Conservation (phyloP, 2,888 invertebrate species). For the Sylvicola cinctus region DNA sequence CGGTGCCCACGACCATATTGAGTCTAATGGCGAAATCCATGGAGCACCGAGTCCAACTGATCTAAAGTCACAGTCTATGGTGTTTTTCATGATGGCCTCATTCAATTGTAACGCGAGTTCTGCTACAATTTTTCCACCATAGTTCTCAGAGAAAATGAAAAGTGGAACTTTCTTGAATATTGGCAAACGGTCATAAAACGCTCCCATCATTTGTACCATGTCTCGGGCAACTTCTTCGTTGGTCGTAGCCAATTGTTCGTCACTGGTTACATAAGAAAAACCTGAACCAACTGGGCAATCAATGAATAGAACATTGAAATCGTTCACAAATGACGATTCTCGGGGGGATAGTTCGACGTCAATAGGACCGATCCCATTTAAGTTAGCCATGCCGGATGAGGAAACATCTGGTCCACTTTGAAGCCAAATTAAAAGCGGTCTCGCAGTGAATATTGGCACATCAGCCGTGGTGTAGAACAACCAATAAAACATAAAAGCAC, state of each 20-base stretch:
- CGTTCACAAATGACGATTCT: constrained; percentile 52
- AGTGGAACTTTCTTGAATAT: constrained; percentile 52
- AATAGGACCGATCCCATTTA: constrained; percentile 61
- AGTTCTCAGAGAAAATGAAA: constrained; percentile 77
- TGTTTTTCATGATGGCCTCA: neutral
- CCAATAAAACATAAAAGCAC: constrained; percentile 78
- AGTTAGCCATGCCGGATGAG: constrained; percentile 69
- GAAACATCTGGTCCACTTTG: constrained; percentile 75
- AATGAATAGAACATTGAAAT: constrained; percentile 66
- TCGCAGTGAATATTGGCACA: constrained; percentile 34
- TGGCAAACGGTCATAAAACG: constrained; percentile 43
- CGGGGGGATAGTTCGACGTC: constrained; percentile 44
- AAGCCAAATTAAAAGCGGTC: constrained; percentile 70
- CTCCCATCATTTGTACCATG: constrained; percentile 47
- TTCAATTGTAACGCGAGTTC: constrained; percentile 40
- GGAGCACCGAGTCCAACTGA: neutral
- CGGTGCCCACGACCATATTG: constrained; percentile 1
- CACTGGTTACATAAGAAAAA: constrained; percentile 53
- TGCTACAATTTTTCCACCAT: constrained; percentile 83
- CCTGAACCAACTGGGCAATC: constrained; percentile 85
- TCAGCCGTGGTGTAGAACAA: constrained; percentile 52
- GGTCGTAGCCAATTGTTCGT: constrained; percentile 27
- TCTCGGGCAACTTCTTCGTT: constrained; percentile 52
- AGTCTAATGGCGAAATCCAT: constrained; percentile 1
- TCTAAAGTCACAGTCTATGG: constrained; percentile 5